phyloP scores from a whole-genome alignment of 1,140 invertebrate genomes.

The Drosophila arawakana region DNA sequence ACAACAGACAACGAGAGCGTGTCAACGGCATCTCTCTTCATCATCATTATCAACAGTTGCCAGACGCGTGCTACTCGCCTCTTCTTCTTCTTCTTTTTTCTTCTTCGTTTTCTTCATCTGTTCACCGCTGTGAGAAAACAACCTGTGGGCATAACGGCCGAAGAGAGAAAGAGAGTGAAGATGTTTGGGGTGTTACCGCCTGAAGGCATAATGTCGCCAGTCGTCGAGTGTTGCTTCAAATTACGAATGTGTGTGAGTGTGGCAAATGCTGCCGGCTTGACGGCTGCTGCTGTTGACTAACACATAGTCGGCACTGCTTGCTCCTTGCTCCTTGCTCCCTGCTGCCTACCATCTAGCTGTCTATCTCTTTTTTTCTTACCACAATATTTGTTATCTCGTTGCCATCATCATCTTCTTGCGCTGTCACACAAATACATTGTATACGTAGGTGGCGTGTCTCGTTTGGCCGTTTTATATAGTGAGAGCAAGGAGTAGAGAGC shows the following conservation, averaged over 20 bases:
- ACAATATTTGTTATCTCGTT: slow-evolving; percentile 33
- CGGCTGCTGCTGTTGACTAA: slow-evolving; percentile 25
- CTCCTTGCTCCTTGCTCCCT: neutral
- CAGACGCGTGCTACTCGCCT: slow-evolving; percentile 24
- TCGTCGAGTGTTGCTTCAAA: slow-evolving; percentile 62
- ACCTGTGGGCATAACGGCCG: slow-evolving; percentile 25
- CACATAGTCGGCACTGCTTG: neutral
- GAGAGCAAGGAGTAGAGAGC: neutral
- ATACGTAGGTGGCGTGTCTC: neutral
- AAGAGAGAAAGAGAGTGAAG: neutral
- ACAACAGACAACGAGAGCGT: slow-evolving; percentile 29
- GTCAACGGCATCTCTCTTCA: slow-evolving; percentile 61
- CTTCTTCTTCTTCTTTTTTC: slow-evolving; percentile 20
- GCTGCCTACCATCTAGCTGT: neutral
- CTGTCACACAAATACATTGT: slow-evolving; percentile 17
- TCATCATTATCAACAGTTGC: slow-evolving; percentile 77
- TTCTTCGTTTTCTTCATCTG: slow-evolving; percentile 4
- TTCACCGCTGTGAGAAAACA: slow-evolving; percentile 15
- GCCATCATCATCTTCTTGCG: slow-evolving; percentile 15
- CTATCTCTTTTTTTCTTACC: neutral
- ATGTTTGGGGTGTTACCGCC: slow-evolving; percentile 13
- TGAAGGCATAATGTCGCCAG: slow-evolving; percentile 42
- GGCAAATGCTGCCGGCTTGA: slow-evolving; percentile 31
- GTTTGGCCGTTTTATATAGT: slow-evolving; percentile 16
- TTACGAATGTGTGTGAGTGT: slow-evolving; percentile 40